Conservation (phyloP, 2,797 vertebrate species). For the Anisognathus igniventris region DNA sequence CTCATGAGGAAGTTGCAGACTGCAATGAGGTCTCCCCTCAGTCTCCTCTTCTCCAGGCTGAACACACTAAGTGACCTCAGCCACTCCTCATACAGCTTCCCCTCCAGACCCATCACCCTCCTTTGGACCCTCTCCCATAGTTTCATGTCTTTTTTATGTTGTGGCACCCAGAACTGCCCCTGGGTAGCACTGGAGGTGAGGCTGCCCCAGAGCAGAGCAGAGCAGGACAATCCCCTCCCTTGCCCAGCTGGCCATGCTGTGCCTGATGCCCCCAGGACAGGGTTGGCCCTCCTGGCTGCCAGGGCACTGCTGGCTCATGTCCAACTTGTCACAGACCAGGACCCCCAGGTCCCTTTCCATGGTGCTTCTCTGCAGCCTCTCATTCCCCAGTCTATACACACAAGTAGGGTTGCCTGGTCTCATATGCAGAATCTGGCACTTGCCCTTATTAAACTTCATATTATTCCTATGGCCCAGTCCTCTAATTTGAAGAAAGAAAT, state of each 20-base stretch:
- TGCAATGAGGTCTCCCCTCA: neutral
- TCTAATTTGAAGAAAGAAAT: neutral
- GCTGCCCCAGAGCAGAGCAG: neutral
- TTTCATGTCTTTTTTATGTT: fast-evolving
- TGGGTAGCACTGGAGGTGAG: neutral
- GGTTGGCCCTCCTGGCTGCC: neutral
- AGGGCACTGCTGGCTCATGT: neutral
- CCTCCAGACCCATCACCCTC: neutral
- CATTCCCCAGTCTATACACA: fast-evolving
- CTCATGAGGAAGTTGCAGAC: fast-evolving
- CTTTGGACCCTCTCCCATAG: fast-evolving
- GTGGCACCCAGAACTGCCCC: neutral
- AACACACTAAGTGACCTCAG: neutral
- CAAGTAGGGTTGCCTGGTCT: fast-evolving
- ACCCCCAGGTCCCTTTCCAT: fast-evolving
- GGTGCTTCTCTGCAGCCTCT: fast-evolving
- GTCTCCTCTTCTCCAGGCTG: neutral
- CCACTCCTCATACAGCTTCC: fast-evolving
- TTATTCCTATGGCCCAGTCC: neutral
- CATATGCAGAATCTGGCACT: neutral
- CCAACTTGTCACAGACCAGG: fast-evolving
- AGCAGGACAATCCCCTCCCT: neutral
- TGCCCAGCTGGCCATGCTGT: neutral
- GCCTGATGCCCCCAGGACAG: neutral
- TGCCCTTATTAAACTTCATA: neutral